Evolutionary conservation across 2,113 vertebrate genomes (phyloP), one percentile per base, ranked within the genome.

Genomic region (Dromas ardeola): DNA sequence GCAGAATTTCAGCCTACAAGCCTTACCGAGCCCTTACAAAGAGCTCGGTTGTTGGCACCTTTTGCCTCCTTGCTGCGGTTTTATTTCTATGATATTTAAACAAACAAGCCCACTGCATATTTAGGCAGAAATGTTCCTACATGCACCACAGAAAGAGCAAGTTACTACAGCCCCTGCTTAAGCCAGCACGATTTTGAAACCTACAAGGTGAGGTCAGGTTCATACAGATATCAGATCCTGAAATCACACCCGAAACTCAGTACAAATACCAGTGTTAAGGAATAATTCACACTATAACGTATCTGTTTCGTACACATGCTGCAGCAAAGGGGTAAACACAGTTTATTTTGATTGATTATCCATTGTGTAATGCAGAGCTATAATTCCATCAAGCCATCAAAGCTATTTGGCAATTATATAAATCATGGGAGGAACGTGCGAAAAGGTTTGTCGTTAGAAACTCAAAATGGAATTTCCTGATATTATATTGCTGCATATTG

Each of bases 71-170:
- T 1, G 23, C 86, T 84, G 97, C 1, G 88, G 92, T 95, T 81
- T 77, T 23, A 13, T 81, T 67, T 55, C 88, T 50, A 5, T 17
- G 94, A 16, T 76, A 40, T 63, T 88, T 55, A 92, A 93, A 90
- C 95, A 97, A 95, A 96, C 92, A 93, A 94, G 80, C 88, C 88
- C 91, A 69, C 94, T 95, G 95, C 93, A 45, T 91, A 87, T 69
- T 95, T 79, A 61, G 43, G 77, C 77, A 94, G 91, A 82, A 89
- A 38, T 85, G 93, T 90, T 95, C 81, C 77, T 92, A 92, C 96
- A 95, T 0, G 95, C 86, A 79, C 29, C 72, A 3, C 0, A 56
- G 72, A 69, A 81, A 40, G 52, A 95, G 73, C 95, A 95, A 96
- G 94, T 96, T 65, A 3, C 66, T 93, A 71, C 96, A 97, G 91